A percentile compares a stretch with the other conserved stretches of the same genome.
Evolutionary conservation across 2,797 vertebrate species (phyloP).

Genomic region (Falco berigora): DNA sequence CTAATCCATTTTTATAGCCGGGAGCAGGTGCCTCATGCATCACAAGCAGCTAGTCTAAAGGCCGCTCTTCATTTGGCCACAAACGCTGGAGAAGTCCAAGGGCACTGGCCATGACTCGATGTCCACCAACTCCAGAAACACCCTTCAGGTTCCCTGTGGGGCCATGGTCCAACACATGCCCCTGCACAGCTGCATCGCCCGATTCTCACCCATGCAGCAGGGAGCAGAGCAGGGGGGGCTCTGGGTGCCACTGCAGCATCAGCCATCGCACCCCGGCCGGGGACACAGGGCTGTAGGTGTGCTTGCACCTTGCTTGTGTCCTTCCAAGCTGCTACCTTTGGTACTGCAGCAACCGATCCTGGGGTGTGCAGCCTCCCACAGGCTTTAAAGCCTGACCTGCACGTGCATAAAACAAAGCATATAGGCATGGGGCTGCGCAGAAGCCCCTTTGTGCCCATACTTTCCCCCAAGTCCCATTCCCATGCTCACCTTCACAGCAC

Average conservation of each 20-base stretch:
- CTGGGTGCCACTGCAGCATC: accelerated
- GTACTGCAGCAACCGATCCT: accelerated
- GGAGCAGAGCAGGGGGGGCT: not conserved
- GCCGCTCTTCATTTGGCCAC: not conserved
- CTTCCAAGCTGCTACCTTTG: not conserved
- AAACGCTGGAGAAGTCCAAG: accelerated
- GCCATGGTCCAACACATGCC: accelerated
- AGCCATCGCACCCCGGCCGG: no score
- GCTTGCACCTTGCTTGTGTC: accelerated
- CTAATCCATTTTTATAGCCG: not conserved
- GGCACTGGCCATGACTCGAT: accelerated
- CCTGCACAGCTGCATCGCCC: accelerated
- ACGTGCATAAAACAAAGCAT: accelerated
- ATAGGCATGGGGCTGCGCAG: accelerated
- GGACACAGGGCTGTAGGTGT: not conserved
- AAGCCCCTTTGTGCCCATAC: not conserved
- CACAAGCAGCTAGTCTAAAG: not conserved
- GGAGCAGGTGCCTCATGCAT: conserved; percentile 31
- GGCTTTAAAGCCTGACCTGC: not conserved
- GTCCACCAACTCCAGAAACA: not conserved
- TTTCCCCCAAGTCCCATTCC: not conserved
- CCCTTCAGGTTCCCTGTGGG: not conserved
- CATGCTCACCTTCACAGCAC: not conserved
- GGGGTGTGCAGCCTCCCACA: accelerated
- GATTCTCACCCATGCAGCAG: accelerated